phyloP scores from a whole-genome alignment of 2,797 vertebrate species.

The Phataginus tetradactyla region DNA sequence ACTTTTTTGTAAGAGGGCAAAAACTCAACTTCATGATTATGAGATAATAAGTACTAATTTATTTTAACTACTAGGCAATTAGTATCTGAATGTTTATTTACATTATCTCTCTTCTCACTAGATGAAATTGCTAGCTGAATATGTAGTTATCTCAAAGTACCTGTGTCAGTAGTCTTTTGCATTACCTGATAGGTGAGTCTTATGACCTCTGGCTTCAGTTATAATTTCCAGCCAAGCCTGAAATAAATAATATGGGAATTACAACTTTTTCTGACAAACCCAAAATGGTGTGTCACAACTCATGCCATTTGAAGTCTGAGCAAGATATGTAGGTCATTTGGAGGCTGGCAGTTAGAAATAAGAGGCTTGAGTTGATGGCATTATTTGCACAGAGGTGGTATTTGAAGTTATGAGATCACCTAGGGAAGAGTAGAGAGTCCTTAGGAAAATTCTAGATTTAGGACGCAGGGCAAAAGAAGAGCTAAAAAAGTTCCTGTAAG shows the following conservation, averaged over 20 bases:
- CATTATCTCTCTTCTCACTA: not conserved
- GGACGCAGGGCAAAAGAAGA: not conserved
- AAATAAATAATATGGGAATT: not conserved
- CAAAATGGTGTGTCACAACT: not conserved
- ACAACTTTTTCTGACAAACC: not conserved
- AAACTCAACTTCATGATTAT: not conserved
- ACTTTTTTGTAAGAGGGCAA: not conserved
- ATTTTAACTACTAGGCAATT: not conserved
- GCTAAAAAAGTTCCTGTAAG: not conserved
- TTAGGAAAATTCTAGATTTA: not conserved
- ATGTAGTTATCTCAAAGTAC: not conserved
- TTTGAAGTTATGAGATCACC: not conserved
- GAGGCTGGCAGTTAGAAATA: not conserved
- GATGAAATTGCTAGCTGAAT: not conserved
- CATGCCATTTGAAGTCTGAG: not conserved
- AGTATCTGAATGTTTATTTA: not conserved
- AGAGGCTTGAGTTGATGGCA: not conserved
- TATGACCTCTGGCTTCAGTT: not conserved
- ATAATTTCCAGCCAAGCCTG: not conserved
- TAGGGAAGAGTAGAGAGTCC: not conserved
- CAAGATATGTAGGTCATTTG: not conserved
- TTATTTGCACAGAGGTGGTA: not conserved
- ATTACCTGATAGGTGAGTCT: not conserved
- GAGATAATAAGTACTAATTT: not conserved
- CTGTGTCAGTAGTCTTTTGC: not conserved